phyloP scores from a whole-genome alignment of 2,888 invertebrate species.

The Dascillus cervinus region DNA sequence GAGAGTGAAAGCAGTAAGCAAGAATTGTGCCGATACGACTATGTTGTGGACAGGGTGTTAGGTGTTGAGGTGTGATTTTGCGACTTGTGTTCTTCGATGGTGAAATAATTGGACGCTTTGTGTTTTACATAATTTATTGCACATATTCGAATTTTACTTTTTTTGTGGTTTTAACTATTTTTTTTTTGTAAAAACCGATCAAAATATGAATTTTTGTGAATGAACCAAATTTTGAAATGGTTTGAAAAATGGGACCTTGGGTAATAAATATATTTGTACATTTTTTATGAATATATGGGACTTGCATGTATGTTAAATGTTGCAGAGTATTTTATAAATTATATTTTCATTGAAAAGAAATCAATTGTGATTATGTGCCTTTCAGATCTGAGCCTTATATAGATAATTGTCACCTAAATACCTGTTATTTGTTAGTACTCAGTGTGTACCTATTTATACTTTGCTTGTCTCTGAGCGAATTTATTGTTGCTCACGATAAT shows the following conservation, averaged over 20 bases:
- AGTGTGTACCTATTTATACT: slow-evolving; percentile 21
- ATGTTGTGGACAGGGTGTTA: slow-evolving; percentile 74
- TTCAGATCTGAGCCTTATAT: slow-evolving; percentile 32
- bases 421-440: slow-evolving; percentile 24
- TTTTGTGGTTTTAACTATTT: not conserved
- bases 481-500: slow-evolving; percentile 12
- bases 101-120: too few relatives aligned
- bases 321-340: too few relatives aligned
- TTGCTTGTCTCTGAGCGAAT: slow-evolving; percentile 12
- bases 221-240: not conserved
- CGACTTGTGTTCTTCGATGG: too few relatives aligned
- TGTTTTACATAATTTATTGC: too few relatives aligned
- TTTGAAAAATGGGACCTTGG: too few relatives aligned
- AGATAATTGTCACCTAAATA: slow-evolving; percentile 10
- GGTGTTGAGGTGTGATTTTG: slow-evolving; percentile 73
- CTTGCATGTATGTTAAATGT: too few relatives aligned
- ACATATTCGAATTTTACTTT: too few relatives aligned
- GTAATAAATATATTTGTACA: too few relatives aligned
- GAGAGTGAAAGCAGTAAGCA: slow-evolving; percentile 35
- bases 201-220: not conserved
- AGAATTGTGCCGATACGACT: slow-evolving; percentile 58
- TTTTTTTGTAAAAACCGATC: not conserved
- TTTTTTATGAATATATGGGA: too few relatives aligned
- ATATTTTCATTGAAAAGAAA: too few relatives aligned
- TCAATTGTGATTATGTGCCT: slow-evolving; percentile 37